phyloP scores from a whole-genome alignment of 1,140 invertebrate species.

The Phortica variegata region DNA sequence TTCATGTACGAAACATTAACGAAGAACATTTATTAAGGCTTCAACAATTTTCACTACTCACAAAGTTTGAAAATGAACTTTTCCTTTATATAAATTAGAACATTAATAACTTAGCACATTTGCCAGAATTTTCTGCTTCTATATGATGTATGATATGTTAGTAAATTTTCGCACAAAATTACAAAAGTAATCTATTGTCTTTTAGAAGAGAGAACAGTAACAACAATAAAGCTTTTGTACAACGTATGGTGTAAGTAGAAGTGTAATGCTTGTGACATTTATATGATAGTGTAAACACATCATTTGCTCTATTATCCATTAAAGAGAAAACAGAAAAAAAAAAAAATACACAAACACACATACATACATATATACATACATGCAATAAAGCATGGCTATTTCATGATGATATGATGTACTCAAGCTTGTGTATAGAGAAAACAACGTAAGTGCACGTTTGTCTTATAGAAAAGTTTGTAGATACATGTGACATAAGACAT shows the following conservation, averaged over 20 bases:
- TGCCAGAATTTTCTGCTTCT: too few species aligned
- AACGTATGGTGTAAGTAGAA: constrained; percentile 33
- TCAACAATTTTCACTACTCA: too few species aligned
- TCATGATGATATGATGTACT: too few species aligned
- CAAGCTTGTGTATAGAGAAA: neutral
- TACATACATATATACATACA: neutral
- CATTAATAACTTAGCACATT: too few species aligned
- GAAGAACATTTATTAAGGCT: too few species aligned
- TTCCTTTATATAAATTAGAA: too few species aligned
- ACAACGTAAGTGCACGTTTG: neutral
- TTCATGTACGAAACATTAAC: too few species aligned
- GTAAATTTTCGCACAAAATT: too few species aligned
- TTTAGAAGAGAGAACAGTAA: neutral
- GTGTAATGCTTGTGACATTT: constrained; percentile 49
- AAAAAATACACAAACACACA: constrained; percentile 24
- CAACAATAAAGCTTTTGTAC: constrained; percentile 36
- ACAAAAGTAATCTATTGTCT: constrained; percentile 36
- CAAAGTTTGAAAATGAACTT: too few species aligned
- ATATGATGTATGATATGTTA: too few species aligned
- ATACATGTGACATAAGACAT: constrained; percentile 51
- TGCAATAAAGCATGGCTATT: too few species aligned
- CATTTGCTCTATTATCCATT: constrained; percentile 49
- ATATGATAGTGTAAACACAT: constrained; percentile 55
- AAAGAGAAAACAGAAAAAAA: too few species aligned
- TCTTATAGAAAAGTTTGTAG: constrained; percentile 40